These are phyloP conservation scores for Merluccius polli DNA, from an alignment of 2,797 vertebrate species.

Conservation along the genomic window DNA sequence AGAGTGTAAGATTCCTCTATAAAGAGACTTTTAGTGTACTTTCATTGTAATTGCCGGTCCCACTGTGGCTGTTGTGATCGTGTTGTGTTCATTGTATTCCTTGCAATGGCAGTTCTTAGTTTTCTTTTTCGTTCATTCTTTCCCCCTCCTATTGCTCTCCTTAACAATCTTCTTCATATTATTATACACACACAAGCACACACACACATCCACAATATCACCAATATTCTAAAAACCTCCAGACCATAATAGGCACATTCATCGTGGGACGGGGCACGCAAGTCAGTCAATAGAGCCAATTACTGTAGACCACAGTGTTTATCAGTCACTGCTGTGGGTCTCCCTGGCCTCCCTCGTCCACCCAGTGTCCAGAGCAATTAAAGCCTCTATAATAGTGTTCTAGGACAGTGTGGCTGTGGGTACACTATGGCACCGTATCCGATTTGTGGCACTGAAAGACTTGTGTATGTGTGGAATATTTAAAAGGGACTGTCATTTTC, in stretches of 20 bases:
- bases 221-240: not conserved
- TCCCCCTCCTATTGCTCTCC: not conserved
- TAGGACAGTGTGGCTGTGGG: too few species aligned
- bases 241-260: not conserved
- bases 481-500: too few species aligned
- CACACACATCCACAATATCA: conserved; percentile 5
- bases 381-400: not conserved
- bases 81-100: not conserved
- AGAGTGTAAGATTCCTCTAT: not conserved
- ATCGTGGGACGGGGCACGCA: not conserved
- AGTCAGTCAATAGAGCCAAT: conserved; percentile 19
- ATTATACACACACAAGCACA: not conserved
- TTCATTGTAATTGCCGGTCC: not conserved
- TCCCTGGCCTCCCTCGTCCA: not conserved
- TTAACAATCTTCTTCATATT: too few species aligned
- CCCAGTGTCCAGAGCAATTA: conserved; percentile 17
- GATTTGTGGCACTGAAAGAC: too few species aligned
- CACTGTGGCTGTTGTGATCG: not conserved
- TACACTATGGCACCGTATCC: too few species aligned
- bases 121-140: too few species aligned
- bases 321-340: conserved; percentile 9
- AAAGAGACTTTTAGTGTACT: not conserved
- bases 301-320: not conserved
- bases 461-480: too few species aligned
- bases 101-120: not conserved